Percentiles rank a stretch among this genome's conserved stretches.
These are phyloP conservation scores for Notodonta ziczac DNA, from an alignment of 2,888 invertebrate species.

Conservation along the genomic window DNA sequence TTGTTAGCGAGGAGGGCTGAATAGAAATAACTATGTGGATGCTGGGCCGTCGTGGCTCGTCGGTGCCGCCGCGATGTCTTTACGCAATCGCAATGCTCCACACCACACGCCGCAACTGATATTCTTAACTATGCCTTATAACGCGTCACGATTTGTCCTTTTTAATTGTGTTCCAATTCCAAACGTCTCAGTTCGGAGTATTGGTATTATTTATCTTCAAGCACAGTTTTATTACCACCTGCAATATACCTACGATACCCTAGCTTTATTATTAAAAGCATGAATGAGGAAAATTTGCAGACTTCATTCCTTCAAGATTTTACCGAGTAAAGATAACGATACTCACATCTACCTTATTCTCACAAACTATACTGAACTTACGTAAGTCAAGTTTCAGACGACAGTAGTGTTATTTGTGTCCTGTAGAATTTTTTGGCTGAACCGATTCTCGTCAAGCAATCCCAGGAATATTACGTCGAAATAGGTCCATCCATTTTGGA, in stretches of 20 bases:
- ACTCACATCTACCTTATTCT: too few relatives aligned
- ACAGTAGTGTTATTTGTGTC: too few relatives aligned
- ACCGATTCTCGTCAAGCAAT: too few relatives aligned
- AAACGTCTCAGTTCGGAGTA: slow-evolving; percentile 38
- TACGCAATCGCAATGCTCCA: slow-evolving; percentile 55
- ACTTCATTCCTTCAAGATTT: background rate
- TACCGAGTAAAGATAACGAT: too few relatives aligned
- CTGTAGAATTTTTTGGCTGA: too few relatives aligned
- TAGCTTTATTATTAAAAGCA: background rate
- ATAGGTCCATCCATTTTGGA: background rate
- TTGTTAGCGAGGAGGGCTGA: slow-evolving; percentile 24
- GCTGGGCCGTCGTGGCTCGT: slow-evolving; percentile 39
- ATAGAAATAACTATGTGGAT: slow-evolving; percentile 35
- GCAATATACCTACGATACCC: background rate
- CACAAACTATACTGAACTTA: too few relatives aligned
- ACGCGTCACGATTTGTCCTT: slow-evolving; percentile 64
- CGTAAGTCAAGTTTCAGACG: too few relatives aligned
- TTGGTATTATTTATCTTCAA: slow-evolving; percentile 7
- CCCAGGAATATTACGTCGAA: too few relatives aligned
- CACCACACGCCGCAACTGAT: slow-evolving; percentile 47
- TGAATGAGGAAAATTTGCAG: background rate
- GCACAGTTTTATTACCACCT: slow-evolving; percentile 10
- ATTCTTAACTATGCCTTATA: slow-evolving; percentile 48
- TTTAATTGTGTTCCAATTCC: slow-evolving; percentile 59
- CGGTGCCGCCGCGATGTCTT: slow-evolving; percentile 44